phyloP scores from a whole-genome alignment of 2,113 vertebrate genomes.

The Phalacrocorax pelagicus region DNA sequence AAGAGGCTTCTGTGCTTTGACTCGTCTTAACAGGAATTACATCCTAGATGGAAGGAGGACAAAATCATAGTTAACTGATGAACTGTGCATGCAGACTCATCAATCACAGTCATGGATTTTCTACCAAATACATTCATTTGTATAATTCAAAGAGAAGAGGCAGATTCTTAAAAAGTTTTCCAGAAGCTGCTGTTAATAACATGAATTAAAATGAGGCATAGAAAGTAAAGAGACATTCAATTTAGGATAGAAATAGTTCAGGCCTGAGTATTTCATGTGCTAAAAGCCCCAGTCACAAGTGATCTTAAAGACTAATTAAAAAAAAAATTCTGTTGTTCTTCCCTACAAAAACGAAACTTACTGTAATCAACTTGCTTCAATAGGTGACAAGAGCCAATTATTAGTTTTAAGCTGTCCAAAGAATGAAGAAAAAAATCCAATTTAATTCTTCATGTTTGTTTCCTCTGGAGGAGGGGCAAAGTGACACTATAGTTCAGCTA shows the following conservation, averaged over 20 bases:
- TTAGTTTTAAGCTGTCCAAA: neutral
- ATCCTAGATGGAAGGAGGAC: neutral
- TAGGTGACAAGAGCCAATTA: neutral
- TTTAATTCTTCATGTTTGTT: conserved; percentile 13
- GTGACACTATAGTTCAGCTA: neutral
- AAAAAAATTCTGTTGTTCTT: neutral
- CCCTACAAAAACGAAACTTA: neutral
- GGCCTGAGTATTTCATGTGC: neutral
- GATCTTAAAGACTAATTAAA: neutral
- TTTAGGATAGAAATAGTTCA: neutral
- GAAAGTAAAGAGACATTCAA: neutral
- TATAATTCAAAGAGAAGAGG: neutral
- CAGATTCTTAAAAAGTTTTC: neutral
- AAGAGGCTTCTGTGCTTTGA: neutral
- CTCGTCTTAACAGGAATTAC: neutral
- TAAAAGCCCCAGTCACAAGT: neutral
- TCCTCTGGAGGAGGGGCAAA: neutral
- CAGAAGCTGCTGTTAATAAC: neutral
- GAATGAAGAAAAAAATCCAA: neutral
- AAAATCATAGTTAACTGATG: neutral
- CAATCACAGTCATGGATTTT: neutral
- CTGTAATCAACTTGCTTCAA: neutral
- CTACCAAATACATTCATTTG: neutral
- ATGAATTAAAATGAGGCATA: neutral
- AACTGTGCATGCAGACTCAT: neutral